phyloP scores from a whole-genome alignment of 2,888 invertebrate genomes.

The Pristionchus exspectatus region DNA sequence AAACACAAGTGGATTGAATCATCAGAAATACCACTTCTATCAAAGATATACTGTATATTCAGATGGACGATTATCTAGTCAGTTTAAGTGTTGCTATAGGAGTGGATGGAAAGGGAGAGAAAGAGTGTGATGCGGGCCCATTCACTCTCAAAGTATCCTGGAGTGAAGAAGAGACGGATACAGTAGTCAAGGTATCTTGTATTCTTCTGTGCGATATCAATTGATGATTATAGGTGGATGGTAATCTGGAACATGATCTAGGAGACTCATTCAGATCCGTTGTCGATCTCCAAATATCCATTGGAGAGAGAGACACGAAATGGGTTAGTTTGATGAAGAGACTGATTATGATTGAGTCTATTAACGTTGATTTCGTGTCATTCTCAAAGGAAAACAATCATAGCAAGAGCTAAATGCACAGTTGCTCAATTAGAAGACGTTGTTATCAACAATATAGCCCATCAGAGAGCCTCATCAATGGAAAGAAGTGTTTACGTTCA shows the following conservation, averaged over 20 bases:
- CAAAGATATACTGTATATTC: neutral
- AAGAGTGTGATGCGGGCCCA: conserved; percentile 3
- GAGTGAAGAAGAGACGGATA: neutral
- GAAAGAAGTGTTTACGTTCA: neutral
- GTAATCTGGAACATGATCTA: conserved; percentile 19
- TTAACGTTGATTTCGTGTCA: neutral
- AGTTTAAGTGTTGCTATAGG: neutral
- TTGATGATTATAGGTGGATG: neutral
- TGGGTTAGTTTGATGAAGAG: neutral
- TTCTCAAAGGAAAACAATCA: too few relatives aligned
- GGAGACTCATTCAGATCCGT: conserved; percentile 42
- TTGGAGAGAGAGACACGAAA: conserved; percentile 39
- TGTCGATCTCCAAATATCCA: conserved; percentile 24
- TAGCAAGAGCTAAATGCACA: too few relatives aligned
- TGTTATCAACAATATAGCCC: too few relatives aligned
- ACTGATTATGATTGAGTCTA: neutral
- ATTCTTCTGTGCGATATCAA: too few relatives aligned
- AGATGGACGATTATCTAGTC: conserved; percentile 45
- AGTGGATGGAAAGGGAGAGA: neutral
- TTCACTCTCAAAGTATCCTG: conserved; percentile 40
- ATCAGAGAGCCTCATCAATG: neutral
- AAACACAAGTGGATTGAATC: too few relatives aligned
- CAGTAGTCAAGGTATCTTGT: conserved; percentile 12
- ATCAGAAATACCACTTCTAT: too few relatives aligned
- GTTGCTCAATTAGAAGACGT: too few relatives aligned